Conservation (phyloP, 2,113 vertebrate genomes). For the Rhadina sibilatrix region DNA sequence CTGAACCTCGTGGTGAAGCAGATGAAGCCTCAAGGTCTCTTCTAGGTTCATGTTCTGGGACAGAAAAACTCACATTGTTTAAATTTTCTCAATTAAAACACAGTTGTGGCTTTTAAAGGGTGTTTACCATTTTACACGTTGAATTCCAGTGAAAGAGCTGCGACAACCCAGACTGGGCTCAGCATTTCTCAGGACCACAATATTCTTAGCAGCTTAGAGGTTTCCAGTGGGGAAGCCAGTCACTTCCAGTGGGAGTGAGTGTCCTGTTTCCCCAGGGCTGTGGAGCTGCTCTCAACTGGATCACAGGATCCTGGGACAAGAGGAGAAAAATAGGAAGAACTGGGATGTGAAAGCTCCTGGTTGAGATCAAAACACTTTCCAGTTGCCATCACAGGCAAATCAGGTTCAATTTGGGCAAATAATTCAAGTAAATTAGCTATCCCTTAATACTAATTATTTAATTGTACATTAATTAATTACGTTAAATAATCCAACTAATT, state of each 20-base stretch:
- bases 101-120: not conserved
- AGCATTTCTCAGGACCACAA: not conserved
- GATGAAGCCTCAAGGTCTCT: not conserved
- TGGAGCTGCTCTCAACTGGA: not conserved
- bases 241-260: not conserved
- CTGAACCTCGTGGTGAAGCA: not conserved
- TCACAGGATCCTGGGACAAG: not conserved
- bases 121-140: not conserved
- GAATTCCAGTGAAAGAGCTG: not conserved
- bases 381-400: not conserved
- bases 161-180: not conserved
- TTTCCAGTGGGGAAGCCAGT: not conserved
- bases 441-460: not conserved
- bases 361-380: not conserved
- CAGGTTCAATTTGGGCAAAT: not conserved
- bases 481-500: too few species aligned
- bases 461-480: too few species aligned
- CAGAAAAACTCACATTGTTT: not conserved
- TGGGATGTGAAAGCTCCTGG: not conserved
- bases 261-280: not conserved
- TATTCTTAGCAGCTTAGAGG: not conserved
- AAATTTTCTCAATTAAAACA: not conserved
- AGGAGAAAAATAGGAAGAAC: not conserved
- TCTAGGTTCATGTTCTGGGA: not conserved
- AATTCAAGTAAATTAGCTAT: not conserved